phyloP scores from a whole-genome alignment of 2,888 invertebrate genomes.

The Mactromeris polynyma region DNA sequence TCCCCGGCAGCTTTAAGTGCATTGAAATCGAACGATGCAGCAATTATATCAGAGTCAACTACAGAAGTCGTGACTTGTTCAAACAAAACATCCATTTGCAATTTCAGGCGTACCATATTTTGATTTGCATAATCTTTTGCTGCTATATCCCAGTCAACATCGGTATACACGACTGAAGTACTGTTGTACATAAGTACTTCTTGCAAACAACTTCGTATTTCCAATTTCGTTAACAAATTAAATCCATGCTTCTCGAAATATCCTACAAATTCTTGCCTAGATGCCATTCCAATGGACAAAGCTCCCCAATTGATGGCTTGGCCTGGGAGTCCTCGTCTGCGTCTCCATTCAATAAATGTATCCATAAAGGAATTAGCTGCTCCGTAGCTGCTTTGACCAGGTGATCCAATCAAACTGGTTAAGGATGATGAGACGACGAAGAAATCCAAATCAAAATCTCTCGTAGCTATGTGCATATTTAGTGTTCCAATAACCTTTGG shows the following conservation, averaged over 20 bases:
- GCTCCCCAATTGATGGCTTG: constrained; percentile 81
- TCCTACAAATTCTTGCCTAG: constrained; percentile 49
- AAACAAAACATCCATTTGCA: too few relatives aligned
- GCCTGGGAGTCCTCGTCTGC: constrained; percentile 65
- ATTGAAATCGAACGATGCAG: not conserved
- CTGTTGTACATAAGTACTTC: constrained; percentile 68
- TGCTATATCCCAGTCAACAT: constrained; percentile 64
- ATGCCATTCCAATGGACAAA: constrained; percentile 75
- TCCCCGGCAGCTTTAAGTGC: not conserved
- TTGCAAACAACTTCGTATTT: too few relatives aligned
- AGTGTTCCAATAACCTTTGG: too few relatives aligned
- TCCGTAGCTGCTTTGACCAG: too few relatives aligned
- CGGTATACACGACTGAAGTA: constrained; percentile 62
- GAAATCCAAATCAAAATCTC: constrained; percentile 50
- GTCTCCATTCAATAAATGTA: too few relatives aligned
- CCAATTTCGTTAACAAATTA: constrained; percentile 37
- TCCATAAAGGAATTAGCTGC: too few relatives aligned
- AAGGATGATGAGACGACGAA: too few relatives aligned
- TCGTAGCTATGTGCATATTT: constrained; percentile 75
- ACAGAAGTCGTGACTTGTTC: too few relatives aligned
- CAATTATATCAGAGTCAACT: not conserved
- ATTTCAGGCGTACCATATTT: not conserved
- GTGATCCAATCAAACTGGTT: too few relatives aligned
- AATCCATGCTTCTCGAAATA: constrained; percentile 45
- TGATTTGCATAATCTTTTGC: constrained; percentile 28